Percentiles rank a stretch among this genome's conserved stretches.
Conservation (phyloP, 2,113 vertebrate genomes). For the Loxodonta africana region DNA sequence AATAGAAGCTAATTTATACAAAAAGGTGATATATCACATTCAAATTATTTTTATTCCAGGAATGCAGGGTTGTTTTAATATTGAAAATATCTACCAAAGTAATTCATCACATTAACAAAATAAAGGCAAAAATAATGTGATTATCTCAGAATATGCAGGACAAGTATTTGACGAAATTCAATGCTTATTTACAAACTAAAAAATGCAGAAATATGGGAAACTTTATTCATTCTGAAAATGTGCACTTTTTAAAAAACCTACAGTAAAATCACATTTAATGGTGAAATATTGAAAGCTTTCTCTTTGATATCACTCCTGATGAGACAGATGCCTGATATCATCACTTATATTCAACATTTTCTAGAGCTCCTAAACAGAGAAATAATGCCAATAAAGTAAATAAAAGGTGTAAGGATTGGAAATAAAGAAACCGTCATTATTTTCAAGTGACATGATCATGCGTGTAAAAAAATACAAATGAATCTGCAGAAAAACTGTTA, state of each 20-base stretch:
- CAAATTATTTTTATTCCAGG: slow-evolving; percentile 18
- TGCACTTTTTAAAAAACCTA: neutral
- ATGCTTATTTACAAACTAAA: slow-evolving; percentile 25
- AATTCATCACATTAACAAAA: neutral
- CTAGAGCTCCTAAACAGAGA: neutral
- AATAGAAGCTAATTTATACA: neutral
- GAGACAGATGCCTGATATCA: neutral
- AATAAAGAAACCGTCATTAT: neutral
- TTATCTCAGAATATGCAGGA: neutral
- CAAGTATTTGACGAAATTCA: slow-evolving; percentile 21
- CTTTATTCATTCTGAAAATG: slow-evolving; percentile 32
- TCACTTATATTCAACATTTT: slow-evolving; percentile 18
- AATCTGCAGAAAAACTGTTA: slow-evolving; percentile 14
- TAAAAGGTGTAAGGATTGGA: neutral
- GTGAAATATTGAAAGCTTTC: slow-evolving; percentile 46
- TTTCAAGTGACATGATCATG: neutral
- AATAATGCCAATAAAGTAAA: slow-evolving; percentile 31
- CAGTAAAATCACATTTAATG: neutral
- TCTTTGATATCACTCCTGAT: neutral
- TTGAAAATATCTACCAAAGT: neutral
- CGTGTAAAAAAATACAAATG: slow-evolving; percentile 7
- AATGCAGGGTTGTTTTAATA: neutral
- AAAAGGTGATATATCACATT: neutral
- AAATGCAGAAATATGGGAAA: neutral
- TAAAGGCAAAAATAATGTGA: slow-evolving; percentile 27